Evolutionary conservation across 2,797 vertebrate species (phyloP).

Genomic region (Prionace glauca): DNA sequence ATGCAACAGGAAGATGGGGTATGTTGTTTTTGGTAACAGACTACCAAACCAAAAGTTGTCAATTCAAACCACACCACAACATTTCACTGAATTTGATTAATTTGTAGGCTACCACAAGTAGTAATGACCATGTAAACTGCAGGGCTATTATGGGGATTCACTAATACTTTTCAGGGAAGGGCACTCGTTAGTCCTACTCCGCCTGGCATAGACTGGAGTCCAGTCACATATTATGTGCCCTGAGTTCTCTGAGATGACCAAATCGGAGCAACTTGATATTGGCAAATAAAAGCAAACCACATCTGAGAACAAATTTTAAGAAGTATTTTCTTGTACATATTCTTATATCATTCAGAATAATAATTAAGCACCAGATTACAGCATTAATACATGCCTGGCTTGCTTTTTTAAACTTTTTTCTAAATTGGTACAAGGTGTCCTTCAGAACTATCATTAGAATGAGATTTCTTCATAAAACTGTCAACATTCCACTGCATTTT

Average conservation of each 20-base stretch:
- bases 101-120: background rate
- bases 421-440: background rate
- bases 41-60: background rate
- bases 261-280: background rate
- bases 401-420: background rate
- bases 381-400: background rate
- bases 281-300: background rate
- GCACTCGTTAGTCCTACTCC: background rate
- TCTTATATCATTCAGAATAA: background rate
- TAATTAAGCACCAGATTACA: background rate
- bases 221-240: background rate
- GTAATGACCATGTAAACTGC: background rate
- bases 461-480: constrained; percentile 20
- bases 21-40: background rate
- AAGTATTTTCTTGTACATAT: background rate
- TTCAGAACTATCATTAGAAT: background rate
- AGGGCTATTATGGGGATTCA: background rate
- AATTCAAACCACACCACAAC: background rate
- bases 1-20: background rate
- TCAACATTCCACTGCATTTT: background rate
- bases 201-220: background rate
- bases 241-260: background rate
- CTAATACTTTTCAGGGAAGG: background rate
- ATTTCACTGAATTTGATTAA: too few relatives aligned
- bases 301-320: background rate